These are phyloP conservation scores for Dryobotodes eremita DNA, from an alignment of 2,888 invertebrate species.

Conservation along the genomic window DNA sequence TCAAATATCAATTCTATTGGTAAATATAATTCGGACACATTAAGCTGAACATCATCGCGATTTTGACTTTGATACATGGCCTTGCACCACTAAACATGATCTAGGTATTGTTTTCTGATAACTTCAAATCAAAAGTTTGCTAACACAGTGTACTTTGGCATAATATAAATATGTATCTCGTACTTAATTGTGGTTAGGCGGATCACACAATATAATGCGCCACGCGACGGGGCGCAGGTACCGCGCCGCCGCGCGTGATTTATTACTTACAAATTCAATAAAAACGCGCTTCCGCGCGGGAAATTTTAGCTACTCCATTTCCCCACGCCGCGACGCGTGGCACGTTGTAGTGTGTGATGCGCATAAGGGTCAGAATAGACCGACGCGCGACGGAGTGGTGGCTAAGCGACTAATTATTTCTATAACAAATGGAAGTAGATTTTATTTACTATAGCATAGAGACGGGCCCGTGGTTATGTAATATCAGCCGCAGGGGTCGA, in stretches of 20 bases:
- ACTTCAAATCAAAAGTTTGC: background rate
- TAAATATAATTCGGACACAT: conserved; percentile 27
- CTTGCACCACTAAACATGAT: background rate
- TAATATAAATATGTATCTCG: background rate
- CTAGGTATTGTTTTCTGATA: background rate
- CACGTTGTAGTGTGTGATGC: no score
- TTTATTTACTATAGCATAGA: background rate
- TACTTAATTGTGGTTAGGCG: no score
- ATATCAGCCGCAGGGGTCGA: background rate
- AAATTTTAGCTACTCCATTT: no score
- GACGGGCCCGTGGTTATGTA: background rate
- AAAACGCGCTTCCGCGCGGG: no score
- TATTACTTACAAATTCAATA: no score
- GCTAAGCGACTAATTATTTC: background rate
- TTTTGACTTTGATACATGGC: conserved; percentile 39
- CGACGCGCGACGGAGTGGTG: background rate
- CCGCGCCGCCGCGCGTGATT: no score
- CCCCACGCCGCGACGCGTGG: no score
- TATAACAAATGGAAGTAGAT: background rate
- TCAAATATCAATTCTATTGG: conserved; percentile 37
- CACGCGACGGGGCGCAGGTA: no score
- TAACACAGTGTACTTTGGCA: background rate
- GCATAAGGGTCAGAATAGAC: background rate
- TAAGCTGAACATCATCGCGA: conserved; percentile 15
- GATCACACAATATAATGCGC: no score